These are phyloP conservation scores for Falco berigora DNA, from an alignment of 2,797 vertebrate genomes.

Conservation along the genomic window DNA sequence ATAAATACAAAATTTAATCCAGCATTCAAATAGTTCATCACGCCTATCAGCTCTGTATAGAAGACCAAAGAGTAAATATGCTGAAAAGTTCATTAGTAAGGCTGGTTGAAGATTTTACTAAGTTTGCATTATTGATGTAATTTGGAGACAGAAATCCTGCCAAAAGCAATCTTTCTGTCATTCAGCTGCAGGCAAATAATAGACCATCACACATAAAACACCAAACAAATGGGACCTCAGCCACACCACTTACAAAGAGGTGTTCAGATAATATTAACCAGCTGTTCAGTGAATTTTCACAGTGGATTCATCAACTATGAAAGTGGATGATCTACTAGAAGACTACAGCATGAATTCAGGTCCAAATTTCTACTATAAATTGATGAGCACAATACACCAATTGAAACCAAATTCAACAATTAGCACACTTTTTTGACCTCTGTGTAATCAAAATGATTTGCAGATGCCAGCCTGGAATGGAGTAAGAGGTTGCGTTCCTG, in stretches of 20 bases:
- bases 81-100: conserved; percentile 1
- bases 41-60: not conserved
- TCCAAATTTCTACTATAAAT: not conserved
- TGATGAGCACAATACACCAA: not conserved
- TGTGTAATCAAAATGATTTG: not conserved
- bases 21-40: not conserved
- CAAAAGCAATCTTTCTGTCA: not conserved
- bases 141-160: conserved; percentile 3
- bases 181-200: not conserved
- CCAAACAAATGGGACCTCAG: not conserved
- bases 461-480: not conserved
- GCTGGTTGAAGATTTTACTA: not conserved
- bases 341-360: not conserved
- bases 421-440: not conserved
- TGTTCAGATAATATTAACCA: not conserved
- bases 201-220: not conserved
- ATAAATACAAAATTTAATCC: conserved; percentile 31
- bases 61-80: conserved; percentile 13
- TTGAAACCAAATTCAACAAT: not conserved
- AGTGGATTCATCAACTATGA: not conserved
- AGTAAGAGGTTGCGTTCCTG: not conserved
- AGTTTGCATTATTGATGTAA: conserved; percentile 17
- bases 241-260: not conserved
- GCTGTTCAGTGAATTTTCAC: not conserved
- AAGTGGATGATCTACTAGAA: not conserved